Evolutionary conservation across 1,140 invertebrate genomes (phyloP), one percentile per base, ranked within the genome.

Genomic region (Episyrphus balteatus): DNA sequence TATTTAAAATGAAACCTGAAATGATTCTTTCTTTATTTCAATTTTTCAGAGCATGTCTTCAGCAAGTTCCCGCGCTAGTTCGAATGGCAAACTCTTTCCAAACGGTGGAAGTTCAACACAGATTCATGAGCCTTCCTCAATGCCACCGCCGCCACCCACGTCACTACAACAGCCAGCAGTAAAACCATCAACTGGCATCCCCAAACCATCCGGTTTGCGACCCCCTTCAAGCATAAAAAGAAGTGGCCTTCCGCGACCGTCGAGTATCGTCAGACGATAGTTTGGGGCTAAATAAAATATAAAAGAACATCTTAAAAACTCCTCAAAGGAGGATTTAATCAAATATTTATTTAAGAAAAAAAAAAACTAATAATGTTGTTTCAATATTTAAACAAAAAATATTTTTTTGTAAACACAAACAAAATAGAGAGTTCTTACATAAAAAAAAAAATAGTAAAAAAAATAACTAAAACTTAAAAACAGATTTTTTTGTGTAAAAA

Each of bases 171-270:
- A 61, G 10, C 57, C 60, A 34, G 57, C 59, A 44, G 53, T 61
- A 17, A 62, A 31, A 58, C 54, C 8, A 56, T 44, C 61, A 44
- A 57, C 53, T 5, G 63, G 63, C 31, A 61, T 67, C 46, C 63
- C 64, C 2, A 67, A 66, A 43, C 63, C 64, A 7, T 66, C 63
- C 15, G 61, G 63, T 14, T 37, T 67, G 13, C 46, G 61, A 19
- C 64, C 51, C 18, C 64, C 64, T 2, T 52, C 61, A 36, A 61
- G 57, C 42, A 54, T 63, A 31, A 62, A 59, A 49, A 64, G 61
- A 45, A 67, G 64, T 46, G 63, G 61, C 15, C 51, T 67, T 41
- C 64, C 64, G 5, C 51, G 61, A 18, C 64, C 64, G 5, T 61
- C 58, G 10, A 62, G 55, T 46, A 54, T 55, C 42, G 49, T 60